Percentiles rank a stretch among this genome's conserved stretches.
phyloP scores from a whole-genome alignment of 2,888 invertebrate species.

The Leptogaster cylindrica region DNA sequence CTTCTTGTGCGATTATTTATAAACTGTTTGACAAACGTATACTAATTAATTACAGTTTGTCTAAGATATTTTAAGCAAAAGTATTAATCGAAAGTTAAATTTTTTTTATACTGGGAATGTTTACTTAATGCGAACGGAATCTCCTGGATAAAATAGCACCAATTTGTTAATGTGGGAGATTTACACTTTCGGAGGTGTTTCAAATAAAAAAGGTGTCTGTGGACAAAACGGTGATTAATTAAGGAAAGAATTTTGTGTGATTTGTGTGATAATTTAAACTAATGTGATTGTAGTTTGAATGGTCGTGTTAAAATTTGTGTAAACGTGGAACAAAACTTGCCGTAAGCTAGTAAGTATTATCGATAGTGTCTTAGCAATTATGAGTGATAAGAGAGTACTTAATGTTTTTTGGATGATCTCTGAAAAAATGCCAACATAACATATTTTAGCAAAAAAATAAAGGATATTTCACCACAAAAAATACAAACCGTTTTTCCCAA shows the following conservation, averaged over 20 bases:
- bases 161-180: slow-evolving; percentile 32
- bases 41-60: slow-evolving; percentile 64
- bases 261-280: slow-evolving; percentile 22
- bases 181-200: slow-evolving; percentile 24
- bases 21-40: slow-evolving; percentile 61
- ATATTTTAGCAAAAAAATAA: no score
- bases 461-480: background rate
- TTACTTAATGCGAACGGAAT: slow-evolving; percentile 18
- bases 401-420: no score
- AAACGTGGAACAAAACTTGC: background rate
- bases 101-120: slow-evolving; percentile 41
- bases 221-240: slow-evolving; percentile 24
- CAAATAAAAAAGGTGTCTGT: slow-evolving; percentile 10
- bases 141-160: slow-evolving; percentile 41
- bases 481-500: background rate
- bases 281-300: slow-evolving; percentile 4
- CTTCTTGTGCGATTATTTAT: slow-evolving; percentile 42
- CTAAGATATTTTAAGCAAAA: slow-evolving; percentile 56
- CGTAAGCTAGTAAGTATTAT: slow-evolving; percentile 6
- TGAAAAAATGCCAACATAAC: no score
- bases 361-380: no score
- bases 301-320: background rate
- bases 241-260: slow-evolving; percentile 14
- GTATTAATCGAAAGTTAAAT: slow-evolving; percentile 36
- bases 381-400: no score